Evolutionary conservation across 2,797 vertebrate genomes (phyloP), one percentile per base, ranked within the genome.

Genomic region (Clarias laeviceps): DNA sequence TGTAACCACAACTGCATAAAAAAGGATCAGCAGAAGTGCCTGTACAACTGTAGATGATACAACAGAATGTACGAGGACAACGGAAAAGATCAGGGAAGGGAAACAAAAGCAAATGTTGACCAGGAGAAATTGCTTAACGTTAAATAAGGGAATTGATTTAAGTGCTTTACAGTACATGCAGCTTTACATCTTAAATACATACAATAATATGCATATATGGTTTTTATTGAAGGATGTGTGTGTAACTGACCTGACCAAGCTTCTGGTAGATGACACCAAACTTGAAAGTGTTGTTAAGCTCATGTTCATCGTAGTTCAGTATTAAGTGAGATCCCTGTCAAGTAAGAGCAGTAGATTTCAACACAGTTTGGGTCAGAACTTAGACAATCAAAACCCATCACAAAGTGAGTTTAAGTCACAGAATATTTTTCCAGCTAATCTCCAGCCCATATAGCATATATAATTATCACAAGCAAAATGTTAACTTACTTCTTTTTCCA

Each of bases 271-370:
- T 93, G 88, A 98, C 96, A n/a, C 97, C 97, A 7, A 98, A 98
- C 90, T 98, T 98, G 92, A 97, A 98, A 91, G 97, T 97, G 93
- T 96, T 97, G 96, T 96, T 98, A 91, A 98, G 95, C 69, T 98
- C 96, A 0, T 98, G 97, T 74, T 99, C 97, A 0, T 98, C 97
- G 0, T 97, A 99, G 90, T 93, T 96, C 3, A 98, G 94, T 0
- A 99, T 97, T 90, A 98, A 96, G 85, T 96, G 96, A 34, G 97
- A 98, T 0, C 97, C 97, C 97, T 98, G 93, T 0, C 22, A 82
- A 65, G 40, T 64, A 64, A 20, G 1, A 80, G 17, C 17, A 80
- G n/a, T 1, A 50, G 37, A 79, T 64, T 61, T 37, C 11, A 37
- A 57, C 27, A 77, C 1, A 34, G 29, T 29, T 45, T 20, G 69